Evolutionary conservation across 2,888 invertebrate genomes (phyloP).

Genomic region (Catocala sponsa): DNA sequence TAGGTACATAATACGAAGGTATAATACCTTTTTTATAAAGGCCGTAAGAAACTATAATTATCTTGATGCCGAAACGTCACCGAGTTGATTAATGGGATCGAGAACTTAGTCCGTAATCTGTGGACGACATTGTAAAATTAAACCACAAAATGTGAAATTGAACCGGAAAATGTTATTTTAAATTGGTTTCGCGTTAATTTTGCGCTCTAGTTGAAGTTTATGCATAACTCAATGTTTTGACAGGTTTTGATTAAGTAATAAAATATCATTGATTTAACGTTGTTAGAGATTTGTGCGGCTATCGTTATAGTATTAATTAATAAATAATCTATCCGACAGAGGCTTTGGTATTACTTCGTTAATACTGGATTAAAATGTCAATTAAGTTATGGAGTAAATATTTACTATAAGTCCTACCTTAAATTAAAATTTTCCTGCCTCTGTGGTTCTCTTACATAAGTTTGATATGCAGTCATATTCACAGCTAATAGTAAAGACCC

Average conservation of each 20-base stretch:
- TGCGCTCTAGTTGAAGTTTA: slow-evolving; percentile 36
- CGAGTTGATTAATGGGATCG: slow-evolving; percentile 34
- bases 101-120: slow-evolving; percentile 33
- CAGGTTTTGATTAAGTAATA: slow-evolving; percentile 35
- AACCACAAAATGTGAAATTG: slow-evolving; percentile 29
- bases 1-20: too few relatives aligned
- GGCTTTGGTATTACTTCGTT: not conserved
- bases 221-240: slow-evolving; percentile 39
- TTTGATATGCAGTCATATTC: too few relatives aligned
- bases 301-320: slow-evolving; percentile 10
- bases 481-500: too few relatives aligned
- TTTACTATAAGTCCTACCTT: too few relatives aligned
- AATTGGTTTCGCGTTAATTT: slow-evolving; percentile 42
- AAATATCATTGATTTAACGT: slow-evolving; percentile 15
- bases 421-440: too few relatives aligned
- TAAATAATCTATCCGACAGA: not conserved
- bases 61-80: slow-evolving; percentile 5
- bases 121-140: slow-evolving; percentile 20
- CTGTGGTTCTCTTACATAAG: too few relatives aligned
- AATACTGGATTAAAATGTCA: not conserved
- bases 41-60: slow-evolving; percentile 6
- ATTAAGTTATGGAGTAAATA: too few relatives aligned
- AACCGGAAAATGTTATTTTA: slow-evolving; percentile 47
- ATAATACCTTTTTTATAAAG: too few relatives aligned
- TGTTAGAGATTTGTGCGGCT: slow-evolving; percentile 8